These are phyloP conservation scores for Coenonympha glycerion DNA, from an alignment of 2,888 invertebrate genomes.

Conservation along the genomic window DNA sequence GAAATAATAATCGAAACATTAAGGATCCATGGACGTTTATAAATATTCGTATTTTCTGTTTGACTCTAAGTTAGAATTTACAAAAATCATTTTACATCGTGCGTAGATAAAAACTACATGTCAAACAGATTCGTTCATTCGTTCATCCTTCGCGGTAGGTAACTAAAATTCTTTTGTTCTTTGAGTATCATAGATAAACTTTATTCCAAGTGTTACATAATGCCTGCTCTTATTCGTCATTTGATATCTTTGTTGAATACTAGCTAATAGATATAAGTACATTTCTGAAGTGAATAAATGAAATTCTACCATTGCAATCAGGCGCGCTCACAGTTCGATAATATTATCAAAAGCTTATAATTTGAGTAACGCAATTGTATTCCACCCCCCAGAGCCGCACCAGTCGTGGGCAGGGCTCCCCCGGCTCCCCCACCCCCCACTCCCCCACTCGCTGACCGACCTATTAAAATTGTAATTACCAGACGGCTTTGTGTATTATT, in stretches of 20 bases:
- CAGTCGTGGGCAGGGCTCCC: slow-evolving; percentile 23
- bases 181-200: no score
- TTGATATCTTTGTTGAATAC: no score
- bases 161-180: no score
- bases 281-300: slow-evolving; percentile 10
- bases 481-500: slow-evolving; percentile 59
- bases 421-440: slow-evolving; percentile 34
- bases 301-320: slow-evolving; percentile 24
- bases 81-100: no score
- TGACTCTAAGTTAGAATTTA: no score
- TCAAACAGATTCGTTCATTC: no score
- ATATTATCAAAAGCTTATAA: slow-evolving; percentile 51
- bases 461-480: slow-evolving; percentile 71
- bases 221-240: no score
- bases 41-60: no score
- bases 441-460: slow-evolving; percentile 52
- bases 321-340: slow-evolving; percentile 39
- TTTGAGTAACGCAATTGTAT: slow-evolving; percentile 55
- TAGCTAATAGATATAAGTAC: not conserved
- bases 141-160: no score
- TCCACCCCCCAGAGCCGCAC: slow-evolving; percentile 30
- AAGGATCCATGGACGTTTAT: no score
- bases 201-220: no score
- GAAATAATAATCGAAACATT: no score
- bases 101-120: not conserved